Percentiles rank a stretch among this genome's conserved stretches.
phyloP scores from a whole-genome alignment of 2,113 vertebrate genomes.

The Baryphthengus martii region DNA sequence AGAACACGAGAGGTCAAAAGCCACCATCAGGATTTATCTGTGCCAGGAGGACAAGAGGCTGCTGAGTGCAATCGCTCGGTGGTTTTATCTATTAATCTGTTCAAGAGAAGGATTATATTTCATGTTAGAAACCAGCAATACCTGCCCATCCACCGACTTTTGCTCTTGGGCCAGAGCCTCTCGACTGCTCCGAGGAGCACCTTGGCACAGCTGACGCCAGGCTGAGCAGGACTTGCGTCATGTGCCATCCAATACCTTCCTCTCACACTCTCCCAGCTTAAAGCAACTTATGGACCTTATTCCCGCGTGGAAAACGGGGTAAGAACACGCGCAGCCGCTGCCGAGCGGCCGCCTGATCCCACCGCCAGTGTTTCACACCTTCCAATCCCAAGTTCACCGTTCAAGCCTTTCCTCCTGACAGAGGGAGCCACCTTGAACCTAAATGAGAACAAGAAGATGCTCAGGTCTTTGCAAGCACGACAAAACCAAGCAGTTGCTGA shows the following conservation, averaged over 20 bases:
- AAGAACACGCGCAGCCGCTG: neutral
- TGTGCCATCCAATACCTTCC: neutral
- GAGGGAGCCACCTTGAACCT: neutral
- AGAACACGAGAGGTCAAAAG: neutral
- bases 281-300: neutral
- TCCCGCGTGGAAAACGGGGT: neutral
- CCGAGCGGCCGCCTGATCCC: neutral
- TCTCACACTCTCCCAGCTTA: neutral
- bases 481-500: neutral
- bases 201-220: accelerated
- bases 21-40: neutral
- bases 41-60: neutral
- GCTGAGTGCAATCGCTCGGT: neutral
- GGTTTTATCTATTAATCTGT: neutral
- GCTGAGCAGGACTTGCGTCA: neutral
- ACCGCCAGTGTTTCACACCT: accelerated
- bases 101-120: neutral
- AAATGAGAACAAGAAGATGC: neutral
- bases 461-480: neutral
- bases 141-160: neutral
- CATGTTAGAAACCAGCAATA: neutral
- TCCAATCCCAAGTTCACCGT: neutral
- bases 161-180: neutral
- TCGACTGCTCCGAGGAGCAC: neutral
- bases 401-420: neutral